These are phyloP conservation scores for Cosmorhoe ocellata DNA, from an alignment of 2,888 invertebrate genomes.

Conservation along the genomic window DNA sequence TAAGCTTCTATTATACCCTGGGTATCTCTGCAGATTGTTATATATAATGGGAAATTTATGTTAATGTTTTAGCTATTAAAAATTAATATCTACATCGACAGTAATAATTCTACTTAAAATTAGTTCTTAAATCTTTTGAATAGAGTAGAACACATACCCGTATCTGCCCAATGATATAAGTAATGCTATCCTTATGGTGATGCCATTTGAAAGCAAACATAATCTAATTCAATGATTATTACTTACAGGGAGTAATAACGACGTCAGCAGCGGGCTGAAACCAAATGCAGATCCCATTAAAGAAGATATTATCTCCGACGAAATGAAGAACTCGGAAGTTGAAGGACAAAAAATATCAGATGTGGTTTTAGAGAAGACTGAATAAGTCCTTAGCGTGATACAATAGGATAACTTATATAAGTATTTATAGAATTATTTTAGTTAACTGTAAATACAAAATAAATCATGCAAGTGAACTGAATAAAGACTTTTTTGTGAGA, in stretches of 20 bases:
- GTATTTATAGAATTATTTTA: not conserved
- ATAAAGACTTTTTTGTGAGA: conserved; percentile 14
- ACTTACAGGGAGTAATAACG: conserved; percentile 61
- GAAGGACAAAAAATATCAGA: conserved; percentile 39
- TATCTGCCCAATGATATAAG: no score
- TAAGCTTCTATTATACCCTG: no score
- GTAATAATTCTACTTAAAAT: no score
- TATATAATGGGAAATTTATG: no score
- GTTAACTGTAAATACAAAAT: conserved; percentile 11
- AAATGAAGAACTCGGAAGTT: conserved; percentile 32
- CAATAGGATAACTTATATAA: conserved; percentile 43
- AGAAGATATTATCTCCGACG: conserved; percentile 32
- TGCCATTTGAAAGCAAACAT: no score
- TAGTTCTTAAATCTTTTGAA: no score
- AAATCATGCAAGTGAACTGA: conserved; percentile 4
- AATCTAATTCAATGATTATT: conserved; percentile 2
- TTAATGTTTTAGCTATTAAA: no score
- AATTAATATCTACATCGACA: no score
- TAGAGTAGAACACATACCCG: no score
- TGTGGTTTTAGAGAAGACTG: conserved; percentile 58
- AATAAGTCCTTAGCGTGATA: conserved; percentile 63
- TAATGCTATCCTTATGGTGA: no score
- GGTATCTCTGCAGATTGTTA: no score
- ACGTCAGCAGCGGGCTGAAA: conserved; percentile 52
- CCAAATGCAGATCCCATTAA: conserved; percentile 36